These are phyloP conservation scores for Entosphenus tridentatus DNA, from an alignment of 2,113 vertebrate species.

Conservation along the genomic window DNA sequence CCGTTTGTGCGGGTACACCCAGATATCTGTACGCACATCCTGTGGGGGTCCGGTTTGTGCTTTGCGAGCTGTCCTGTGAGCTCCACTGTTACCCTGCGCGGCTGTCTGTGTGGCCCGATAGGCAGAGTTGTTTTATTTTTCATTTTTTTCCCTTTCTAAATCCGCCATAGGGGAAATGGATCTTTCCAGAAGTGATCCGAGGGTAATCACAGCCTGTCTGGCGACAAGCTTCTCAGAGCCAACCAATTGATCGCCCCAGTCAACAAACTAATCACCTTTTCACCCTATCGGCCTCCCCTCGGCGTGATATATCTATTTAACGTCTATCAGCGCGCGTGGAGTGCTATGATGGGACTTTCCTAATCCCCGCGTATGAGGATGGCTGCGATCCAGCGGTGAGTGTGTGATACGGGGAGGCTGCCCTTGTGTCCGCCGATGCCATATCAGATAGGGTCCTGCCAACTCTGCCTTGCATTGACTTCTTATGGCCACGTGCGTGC, in stretches of 20 bases:
- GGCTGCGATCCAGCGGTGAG: too few species aligned
- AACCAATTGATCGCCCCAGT: background rate
- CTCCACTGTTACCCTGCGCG: too few species aligned
- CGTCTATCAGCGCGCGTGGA: constrained; percentile 2
- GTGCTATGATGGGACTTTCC: constrained; percentile 2
- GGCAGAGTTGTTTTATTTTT: background rate
- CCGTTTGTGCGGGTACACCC: too few species aligned
- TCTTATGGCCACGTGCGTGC: too few species aligned
- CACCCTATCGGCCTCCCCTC: background rate
- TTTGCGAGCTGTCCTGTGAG: too few species aligned
- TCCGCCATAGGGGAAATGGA: constrained; percentile 4
- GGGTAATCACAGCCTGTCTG: constrained; percentile 5
- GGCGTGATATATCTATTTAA: constrained; percentile 6
- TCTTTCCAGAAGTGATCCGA: constrained; percentile 4
- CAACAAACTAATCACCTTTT: constrained; percentile 5
- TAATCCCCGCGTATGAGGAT: background rate
- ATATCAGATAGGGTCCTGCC: too few species aligned
- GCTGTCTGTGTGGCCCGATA: too few species aligned
- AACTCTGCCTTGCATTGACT: too few species aligned
- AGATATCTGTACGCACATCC: too few species aligned
- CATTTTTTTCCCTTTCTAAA: background rate
- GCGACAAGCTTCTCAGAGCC: background rate
- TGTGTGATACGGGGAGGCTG: too few species aligned
- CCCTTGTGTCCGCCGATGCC: too few species aligned
- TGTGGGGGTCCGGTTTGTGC: too few species aligned